phyloP scores from a whole-genome alignment of 1,140 invertebrate genomes.

The Tetraneura akinire region DNA sequence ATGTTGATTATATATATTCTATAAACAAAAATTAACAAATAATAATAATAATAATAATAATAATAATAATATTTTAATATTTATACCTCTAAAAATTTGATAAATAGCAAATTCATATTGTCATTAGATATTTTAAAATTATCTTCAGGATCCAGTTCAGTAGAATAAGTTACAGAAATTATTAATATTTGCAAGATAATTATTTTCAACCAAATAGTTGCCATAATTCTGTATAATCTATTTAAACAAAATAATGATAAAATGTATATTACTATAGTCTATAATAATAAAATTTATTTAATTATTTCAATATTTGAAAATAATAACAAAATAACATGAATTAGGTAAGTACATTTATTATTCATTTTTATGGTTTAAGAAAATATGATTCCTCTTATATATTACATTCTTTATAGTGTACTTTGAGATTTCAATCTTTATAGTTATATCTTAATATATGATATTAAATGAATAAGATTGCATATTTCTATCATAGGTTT shows the following conservation, averaged over 20 bases:
- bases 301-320: neutral
- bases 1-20: constrained; percentile 10
- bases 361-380: no score
- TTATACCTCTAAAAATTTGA: constrained; percentile 26
- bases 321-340: constrained; percentile 7
- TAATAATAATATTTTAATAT: neutral
- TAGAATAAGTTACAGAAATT: neutral
- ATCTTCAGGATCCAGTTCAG: neutral
- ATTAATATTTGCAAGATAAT: constrained; percentile 6
- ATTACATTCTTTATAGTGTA: no score
- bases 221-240: neutral
- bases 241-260: neutral
- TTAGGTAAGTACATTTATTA: no score
- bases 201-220: constrained; percentile 13
- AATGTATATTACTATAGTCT: neutral
- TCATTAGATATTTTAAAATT: neutral
- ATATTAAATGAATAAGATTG: no score
- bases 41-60: neutral
- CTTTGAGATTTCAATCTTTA: no score
- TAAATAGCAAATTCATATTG: neutral
- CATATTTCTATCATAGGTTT: no score
- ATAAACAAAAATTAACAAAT: neutral
- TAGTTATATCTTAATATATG: no score
- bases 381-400: no score
- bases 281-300: neutral